Conservation (phyloP, 2,113 vertebrate genomes). For the Gadus macrocephalus region DNA sequence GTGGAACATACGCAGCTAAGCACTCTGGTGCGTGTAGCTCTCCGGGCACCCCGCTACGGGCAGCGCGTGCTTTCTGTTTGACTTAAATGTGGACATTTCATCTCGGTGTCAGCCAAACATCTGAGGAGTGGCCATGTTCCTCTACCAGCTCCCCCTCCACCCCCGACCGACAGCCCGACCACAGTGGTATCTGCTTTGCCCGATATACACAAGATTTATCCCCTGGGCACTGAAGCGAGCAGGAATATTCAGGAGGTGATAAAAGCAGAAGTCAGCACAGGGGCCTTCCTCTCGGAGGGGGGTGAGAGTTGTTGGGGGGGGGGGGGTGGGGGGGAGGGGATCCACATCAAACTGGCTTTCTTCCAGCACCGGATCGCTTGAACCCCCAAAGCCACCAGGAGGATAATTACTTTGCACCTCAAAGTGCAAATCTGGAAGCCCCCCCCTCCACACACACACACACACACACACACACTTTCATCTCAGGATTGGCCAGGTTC, state of each 20-base stretch:
- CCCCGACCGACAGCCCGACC: not conserved
- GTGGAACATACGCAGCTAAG: slow-evolving; percentile 47
- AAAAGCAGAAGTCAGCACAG: slow-evolving; percentile 33
- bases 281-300: slow-evolving; percentile 28
- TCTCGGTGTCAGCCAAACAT: slow-evolving; percentile 1
- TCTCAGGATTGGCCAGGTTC: slow-evolving; percentile 11
- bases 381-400: slow-evolving; percentile 34
- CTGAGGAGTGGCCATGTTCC: not conserved
- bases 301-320: too few species aligned
- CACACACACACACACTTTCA: slow-evolving; percentile 22
- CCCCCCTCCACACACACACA: not conserved
- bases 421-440: slow-evolving; percentile 33
- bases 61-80: slow-evolving; percentile 9
- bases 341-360: slow-evolving; percentile 43
- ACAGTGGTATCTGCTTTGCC: not conserved
- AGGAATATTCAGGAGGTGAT: slow-evolving; percentile 50
- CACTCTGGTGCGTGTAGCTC: slow-evolving; percentile 40
- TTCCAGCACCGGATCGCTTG: slow-evolving; percentile 46
- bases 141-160: not conserved
- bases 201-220: slow-evolving; percentile 28
- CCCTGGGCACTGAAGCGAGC: slow-evolving; percentile 45
- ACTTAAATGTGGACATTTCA: slow-evolving; percentile 42
- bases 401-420: slow-evolving; percentile 55
- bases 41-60: slow-evolving; percentile 40
- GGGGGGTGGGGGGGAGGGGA: slow-evolving; percentile 1